phyloP scores from a whole-genome alignment of 2,113 vertebrate species.

The Ailurus styani region DNA sequence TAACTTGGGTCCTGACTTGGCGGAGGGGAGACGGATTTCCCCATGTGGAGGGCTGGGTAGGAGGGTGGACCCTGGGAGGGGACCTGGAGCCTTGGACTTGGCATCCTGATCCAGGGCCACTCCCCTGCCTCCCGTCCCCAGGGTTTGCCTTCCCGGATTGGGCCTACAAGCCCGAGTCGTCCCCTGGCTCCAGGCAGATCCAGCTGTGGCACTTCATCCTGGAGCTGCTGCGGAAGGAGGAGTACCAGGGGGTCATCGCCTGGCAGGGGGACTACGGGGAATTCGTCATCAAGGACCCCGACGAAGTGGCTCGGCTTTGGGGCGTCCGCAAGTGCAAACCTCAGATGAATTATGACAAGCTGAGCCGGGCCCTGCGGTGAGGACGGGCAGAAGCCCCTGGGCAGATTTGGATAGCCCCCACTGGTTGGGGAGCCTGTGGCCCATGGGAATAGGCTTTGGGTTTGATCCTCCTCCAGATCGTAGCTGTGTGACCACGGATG shows the following conservation, averaged over 20 bases:
- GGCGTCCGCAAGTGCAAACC: slow-evolving; percentile 93
- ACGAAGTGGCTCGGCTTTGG: slow-evolving; percentile 86
- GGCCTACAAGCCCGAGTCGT: slow-evolving; percentile 93
- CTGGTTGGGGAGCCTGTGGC: background rate
- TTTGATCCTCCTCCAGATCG: background rate
- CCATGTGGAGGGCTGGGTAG: background rate
- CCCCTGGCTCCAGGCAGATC: slow-evolving; percentile 71
- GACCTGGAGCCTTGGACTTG: background rate
- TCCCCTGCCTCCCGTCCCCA: slow-evolving; percentile 59
- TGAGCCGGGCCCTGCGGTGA: slow-evolving; percentile 76
- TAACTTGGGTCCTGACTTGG: background rate
- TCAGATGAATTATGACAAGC: slow-evolving; percentile 94
- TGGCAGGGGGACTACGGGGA: slow-evolving; percentile 95
- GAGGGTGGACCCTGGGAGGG: background rate
- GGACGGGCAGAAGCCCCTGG: background rate
- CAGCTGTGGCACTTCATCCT: slow-evolving; percentile 84
- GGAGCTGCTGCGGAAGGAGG: slow-evolving; percentile 91
- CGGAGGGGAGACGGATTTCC: slow-evolving; percentile 20
- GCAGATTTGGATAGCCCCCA: background rate
- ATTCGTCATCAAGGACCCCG: slow-evolving; percentile 90
- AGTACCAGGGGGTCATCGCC: slow-evolving; percentile 93
- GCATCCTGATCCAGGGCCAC: background rate
- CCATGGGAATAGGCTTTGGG: background rate
- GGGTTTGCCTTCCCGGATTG: slow-evolving; percentile 93
- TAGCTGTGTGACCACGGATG: background rate